Evolutionary conservation across 2,888 invertebrate genomes (phyloP).

Genomic region (Eremobia ochroleuca): DNA sequence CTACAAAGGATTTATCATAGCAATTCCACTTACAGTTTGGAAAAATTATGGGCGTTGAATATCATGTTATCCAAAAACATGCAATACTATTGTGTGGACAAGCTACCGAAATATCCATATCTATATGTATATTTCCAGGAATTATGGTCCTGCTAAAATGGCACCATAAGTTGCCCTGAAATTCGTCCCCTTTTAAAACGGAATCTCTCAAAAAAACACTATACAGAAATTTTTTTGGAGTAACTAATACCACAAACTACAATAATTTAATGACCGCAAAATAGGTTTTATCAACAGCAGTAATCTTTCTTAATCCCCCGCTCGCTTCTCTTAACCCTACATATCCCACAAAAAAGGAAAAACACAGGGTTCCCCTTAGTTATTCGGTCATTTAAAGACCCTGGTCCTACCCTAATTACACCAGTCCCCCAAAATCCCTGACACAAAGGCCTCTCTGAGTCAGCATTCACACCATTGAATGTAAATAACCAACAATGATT

Average conservation of each 20-base stretch:
- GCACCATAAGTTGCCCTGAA: not conserved
- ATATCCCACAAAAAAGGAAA: constrained; percentile 3
- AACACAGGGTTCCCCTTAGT: not conserved
- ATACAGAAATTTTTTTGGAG: not conserved
- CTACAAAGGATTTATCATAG: not conserved
- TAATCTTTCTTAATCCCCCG: not conserved
- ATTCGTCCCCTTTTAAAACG: not conserved
- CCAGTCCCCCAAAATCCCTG: constrained; percentile 7
- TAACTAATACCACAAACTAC: not conserved
- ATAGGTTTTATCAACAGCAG: constrained; percentile 1
- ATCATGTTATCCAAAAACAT: not conserved
- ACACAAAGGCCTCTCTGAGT: constrained; percentile 43
- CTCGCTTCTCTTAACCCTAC: constrained; percentile 6
- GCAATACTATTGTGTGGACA: too few relatives aligned
- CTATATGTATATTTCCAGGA: not conserved
- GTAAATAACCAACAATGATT: constrained; percentile 67
- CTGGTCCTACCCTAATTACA: constrained; percentile 24
- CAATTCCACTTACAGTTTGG: not conserved
- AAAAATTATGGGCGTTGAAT: not conserved
- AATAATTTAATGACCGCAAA: not conserved
- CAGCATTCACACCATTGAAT: constrained; percentile 63
- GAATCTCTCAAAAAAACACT: not conserved
- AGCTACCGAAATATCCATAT: not conserved
- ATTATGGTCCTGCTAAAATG: not conserved
- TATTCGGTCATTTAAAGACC: not conserved